Percentiles rank a stretch among this genome's conserved stretches.
Evolutionary conservation across 2,113 vertebrate genomes (phyloP).

Genomic region (Hypanus sabinus): DNA sequence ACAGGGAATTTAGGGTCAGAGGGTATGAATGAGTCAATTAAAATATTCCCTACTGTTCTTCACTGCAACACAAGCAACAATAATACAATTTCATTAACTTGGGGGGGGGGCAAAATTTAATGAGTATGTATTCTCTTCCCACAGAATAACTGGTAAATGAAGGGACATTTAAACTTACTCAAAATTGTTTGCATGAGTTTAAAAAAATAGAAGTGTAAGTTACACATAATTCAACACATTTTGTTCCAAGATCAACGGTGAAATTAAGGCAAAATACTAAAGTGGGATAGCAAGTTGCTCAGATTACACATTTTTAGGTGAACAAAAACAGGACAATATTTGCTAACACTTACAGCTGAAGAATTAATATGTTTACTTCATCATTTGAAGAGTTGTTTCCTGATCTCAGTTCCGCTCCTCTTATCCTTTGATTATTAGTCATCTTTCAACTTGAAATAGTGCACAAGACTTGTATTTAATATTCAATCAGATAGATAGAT

Average conservation of each 20-base stretch:
- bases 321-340: neutral
- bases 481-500: neutral
- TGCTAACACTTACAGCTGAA: neutral
- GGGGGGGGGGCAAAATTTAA: neutral
- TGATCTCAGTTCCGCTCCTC: neutral
- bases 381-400: neutral
- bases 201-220: neutral
- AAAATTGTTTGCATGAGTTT: neutral
- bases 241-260: neutral
- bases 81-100: neutral
- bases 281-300: neutral
- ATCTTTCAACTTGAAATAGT: neutral
- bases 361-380: neutral
- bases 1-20: neutral
- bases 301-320: neutral
- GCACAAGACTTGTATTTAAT: neutral
- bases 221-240: neutral
- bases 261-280: neutral
- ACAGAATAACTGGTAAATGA: neutral
- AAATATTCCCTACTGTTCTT: conserved; percentile 33
- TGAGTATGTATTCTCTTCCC: neutral
- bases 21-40: conserved; percentile 26
- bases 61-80: neutral
- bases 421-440: neutral
- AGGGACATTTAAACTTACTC: neutral